Evolutionary conservation across 2,888 invertebrate species (phyloP).

Genomic region (Lingula anatina): DNA sequence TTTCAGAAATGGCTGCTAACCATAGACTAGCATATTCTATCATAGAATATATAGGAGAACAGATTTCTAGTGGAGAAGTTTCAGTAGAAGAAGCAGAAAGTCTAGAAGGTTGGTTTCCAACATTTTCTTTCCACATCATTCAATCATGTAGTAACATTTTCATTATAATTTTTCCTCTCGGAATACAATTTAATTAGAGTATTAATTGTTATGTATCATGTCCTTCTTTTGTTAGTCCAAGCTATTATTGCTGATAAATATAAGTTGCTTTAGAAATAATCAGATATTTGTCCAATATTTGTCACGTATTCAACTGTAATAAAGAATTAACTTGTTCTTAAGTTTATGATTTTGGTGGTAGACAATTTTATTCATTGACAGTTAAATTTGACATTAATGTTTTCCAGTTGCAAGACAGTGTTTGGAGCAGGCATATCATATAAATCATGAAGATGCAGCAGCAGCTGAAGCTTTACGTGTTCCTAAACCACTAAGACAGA

Average conservation of each 20-base stretch:
- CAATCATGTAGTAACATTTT: no score
- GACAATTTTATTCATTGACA: constrained; percentile 3
- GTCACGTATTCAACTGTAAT: no score
- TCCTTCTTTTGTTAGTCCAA: no score
- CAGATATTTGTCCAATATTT: no score
- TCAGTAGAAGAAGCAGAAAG: constrained; percentile 63
- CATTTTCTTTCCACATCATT: no score
- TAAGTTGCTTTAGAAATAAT: no score
- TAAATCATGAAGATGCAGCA: constrained; percentile 55
- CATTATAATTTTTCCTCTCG: no score
- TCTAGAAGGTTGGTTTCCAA: constrained; percentile 73
- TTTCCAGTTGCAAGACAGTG: constrained; percentile 82
- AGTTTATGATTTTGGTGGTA: no score
- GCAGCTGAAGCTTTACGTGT: constrained; percentile 38
- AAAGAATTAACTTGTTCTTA: no score
- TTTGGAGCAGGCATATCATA: constrained; percentile 81
- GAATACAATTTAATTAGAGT: no score
- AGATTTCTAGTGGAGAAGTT: constrained; percentile 46
- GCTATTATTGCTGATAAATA: no score
- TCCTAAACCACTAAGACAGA: constrained; percentile 52
- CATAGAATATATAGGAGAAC: constrained; percentile 55
- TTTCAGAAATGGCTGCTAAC: constrained; percentile 36
- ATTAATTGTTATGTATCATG: no score
- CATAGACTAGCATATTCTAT: constrained; percentile 53
- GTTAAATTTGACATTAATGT: constrained; percentile 1